Evolutionary conservation across 2,888 invertebrate genomes (phyloP).

Genomic region (Pherbina coryleti): DNA sequence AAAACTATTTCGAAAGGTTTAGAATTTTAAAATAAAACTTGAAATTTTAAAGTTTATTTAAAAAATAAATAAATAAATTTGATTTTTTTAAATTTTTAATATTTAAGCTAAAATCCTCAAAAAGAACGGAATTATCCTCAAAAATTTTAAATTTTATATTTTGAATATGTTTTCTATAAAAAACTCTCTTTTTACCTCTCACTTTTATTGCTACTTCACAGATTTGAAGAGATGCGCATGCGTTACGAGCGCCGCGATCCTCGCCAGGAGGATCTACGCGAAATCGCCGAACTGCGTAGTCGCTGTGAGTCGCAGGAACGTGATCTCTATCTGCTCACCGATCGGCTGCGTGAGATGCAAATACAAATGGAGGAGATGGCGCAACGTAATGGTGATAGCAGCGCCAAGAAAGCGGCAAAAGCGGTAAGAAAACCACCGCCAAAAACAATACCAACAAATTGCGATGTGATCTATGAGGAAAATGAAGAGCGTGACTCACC

Average conservation of each 20-base stretch:
- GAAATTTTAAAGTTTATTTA: too few species aligned
- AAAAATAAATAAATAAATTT: too few species aligned
- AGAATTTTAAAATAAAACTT: too few species aligned
- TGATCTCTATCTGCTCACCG: constrained; percentile 72
- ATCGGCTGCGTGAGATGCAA: constrained; percentile 74
- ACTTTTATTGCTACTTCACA: constrained; percentile 49
- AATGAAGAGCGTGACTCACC: constrained; percentile 66
- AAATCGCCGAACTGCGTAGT: constrained; percentile 72
- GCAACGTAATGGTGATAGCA: constrained; percentile 44
- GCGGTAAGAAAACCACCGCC: constrained; percentile 65
- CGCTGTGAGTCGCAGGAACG: constrained; percentile 74
- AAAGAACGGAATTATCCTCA: too few species aligned
- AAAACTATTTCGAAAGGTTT: too few species aligned
- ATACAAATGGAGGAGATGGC: constrained; percentile 68
- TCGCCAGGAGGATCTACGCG: constrained; percentile 72
- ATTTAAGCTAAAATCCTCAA: too few species aligned
- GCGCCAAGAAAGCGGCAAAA: constrained; percentile 46
- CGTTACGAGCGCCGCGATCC: constrained; percentile 74
- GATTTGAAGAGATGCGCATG: constrained; percentile 74
- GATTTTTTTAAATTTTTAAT: too few species aligned
- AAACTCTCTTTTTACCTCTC: background rate
- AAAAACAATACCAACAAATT: constrained; percentile 67
- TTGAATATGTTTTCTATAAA: too few species aligned
- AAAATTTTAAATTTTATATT: too few species aligned
- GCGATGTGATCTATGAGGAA: constrained; percentile 70